A percentile compares a stretch with the other conserved stretches of the same genome.
Conservation (phyloP, 2,113 vertebrate species). For the Toxotes chatareus region DNA sequence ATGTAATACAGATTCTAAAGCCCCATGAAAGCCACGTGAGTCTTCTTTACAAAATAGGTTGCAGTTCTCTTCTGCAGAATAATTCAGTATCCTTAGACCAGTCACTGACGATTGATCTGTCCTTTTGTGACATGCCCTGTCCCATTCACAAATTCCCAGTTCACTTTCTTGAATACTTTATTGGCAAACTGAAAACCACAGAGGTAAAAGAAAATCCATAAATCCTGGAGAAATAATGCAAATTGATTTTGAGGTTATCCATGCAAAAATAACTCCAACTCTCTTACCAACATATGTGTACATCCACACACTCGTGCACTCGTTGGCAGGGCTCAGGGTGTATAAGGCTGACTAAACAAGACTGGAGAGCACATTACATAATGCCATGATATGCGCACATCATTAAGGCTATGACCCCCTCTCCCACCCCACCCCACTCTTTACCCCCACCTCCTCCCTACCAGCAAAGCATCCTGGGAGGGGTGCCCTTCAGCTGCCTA, state of each 20-base stretch:
- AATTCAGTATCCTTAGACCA: no score
- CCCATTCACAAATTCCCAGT: not conserved
- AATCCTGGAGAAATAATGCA: not conserved
- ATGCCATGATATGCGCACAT: slow-evolving; percentile 67
- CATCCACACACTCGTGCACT: not conserved
- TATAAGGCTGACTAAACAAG: slow-evolving; percentile 56
- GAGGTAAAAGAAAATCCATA: slow-evolving; percentile 19
- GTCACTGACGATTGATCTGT: no score
- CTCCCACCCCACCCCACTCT: not conserved
- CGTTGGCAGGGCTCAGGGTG: slow-evolving; percentile 22
- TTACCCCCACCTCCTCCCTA: slow-evolving; percentile 17
- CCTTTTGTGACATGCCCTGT: no score
- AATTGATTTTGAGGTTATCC: slow-evolving; percentile 30
- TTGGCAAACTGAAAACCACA: slow-evolving; percentile 1
- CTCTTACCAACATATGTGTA: not conserved
- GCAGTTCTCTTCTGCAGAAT: no score
- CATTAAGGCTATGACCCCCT: slow-evolving; percentile 58
- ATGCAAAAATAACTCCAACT: slow-evolving; percentile 8
- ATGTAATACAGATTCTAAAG: no score
- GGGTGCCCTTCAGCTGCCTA: slow-evolving; percentile 64
- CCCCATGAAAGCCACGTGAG: no score
- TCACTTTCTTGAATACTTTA: not conserved
- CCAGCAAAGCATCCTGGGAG: slow-evolving; percentile 60
- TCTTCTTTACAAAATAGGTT: no score
- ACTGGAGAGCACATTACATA: slow-evolving; percentile 70